Evolutionary conservation across 2,113 vertebrate species (phyloP).

Genomic region (Heteronetta atricapilla): DNA sequence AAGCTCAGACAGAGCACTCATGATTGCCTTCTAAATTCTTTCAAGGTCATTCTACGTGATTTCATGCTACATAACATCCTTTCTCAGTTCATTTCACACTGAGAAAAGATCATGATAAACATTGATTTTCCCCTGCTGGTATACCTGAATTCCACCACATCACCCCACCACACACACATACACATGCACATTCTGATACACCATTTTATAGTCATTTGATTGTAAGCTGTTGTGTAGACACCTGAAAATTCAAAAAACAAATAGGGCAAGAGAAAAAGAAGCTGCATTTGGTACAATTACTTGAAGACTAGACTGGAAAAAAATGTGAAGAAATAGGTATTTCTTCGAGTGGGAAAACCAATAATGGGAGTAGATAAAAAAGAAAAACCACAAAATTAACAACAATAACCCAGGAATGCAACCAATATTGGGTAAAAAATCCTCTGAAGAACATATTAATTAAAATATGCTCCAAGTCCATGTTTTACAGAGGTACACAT

Average conservation of each 20-base stretch:
- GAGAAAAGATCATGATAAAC: conserved; percentile 62
- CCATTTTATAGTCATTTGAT: not conserved
- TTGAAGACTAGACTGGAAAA: not conserved
- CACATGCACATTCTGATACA: not conserved
- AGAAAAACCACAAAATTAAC: not conserved
- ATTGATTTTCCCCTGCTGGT: conserved; percentile 45
- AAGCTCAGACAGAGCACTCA: conserved; percentile 41
- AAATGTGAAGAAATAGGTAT: not conserved
- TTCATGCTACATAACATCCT: conserved; percentile 71
- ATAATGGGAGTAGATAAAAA: not conserved
- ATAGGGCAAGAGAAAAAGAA: not conserved
- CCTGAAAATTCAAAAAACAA: not conserved
- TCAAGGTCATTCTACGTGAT: conserved; percentile 71
- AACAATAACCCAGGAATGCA: not conserved
- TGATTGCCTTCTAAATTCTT: conserved; percentile 69
- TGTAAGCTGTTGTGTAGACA: not conserved
- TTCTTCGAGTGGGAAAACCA: not conserved
- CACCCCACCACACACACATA: not conserved
- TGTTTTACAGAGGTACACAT: not conserved
- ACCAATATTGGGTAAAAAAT: not conserved
- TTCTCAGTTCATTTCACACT: conserved; percentile 69
- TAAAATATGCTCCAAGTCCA: not conserved
- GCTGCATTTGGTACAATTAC: not conserved
- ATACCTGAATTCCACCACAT: conserved; percentile 30
- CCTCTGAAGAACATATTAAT: not conserved